phyloP scores from a whole-genome alignment of 2,113 vertebrate genomes.

The Elanus axillaris region DNA sequence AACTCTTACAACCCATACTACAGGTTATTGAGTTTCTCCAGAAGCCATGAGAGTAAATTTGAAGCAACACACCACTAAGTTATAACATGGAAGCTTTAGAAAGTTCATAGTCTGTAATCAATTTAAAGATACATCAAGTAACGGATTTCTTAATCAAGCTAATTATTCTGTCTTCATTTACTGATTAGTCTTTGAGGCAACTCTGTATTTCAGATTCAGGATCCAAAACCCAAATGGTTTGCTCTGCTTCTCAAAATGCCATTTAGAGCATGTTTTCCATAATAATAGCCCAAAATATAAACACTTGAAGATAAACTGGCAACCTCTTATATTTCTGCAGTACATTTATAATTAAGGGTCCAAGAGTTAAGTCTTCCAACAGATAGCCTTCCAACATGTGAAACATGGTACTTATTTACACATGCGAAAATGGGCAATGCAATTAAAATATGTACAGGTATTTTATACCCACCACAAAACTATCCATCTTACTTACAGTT shows the following conservation, averaged over 20 bases:
- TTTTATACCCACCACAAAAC: not conserved
- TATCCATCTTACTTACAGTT: not conserved
- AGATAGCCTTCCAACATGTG: not conserved
- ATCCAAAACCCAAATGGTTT: not conserved
- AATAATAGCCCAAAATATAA: not conserved
- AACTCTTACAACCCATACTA: not conserved
- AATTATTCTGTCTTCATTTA: not conserved
- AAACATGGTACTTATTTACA: not conserved
- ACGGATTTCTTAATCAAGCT: not conserved
- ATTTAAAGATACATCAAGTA: not conserved
- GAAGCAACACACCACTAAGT: not conserved
- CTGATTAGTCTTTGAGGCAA: not conserved
- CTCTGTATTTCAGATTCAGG: not conserved
- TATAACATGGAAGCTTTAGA: not conserved
- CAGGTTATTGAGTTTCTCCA: not conserved
- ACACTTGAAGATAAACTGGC: not conserved
- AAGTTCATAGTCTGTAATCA: not conserved
- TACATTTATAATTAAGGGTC: not conserved
- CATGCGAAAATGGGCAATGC: not conserved
- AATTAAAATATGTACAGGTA: not conserved
- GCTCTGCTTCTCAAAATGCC: not conserved
- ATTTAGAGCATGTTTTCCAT: not conserved
- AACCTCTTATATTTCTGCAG: not conserved
- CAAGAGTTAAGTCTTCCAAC: not conserved
- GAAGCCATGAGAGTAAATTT: not conserved